Percentiles rank a stretch among this genome's conserved stretches.
Conservation (phyloP, 37 sponge, comb jelly and placozoan genomes). For the Mnemiopsis leidyi region DNA sequence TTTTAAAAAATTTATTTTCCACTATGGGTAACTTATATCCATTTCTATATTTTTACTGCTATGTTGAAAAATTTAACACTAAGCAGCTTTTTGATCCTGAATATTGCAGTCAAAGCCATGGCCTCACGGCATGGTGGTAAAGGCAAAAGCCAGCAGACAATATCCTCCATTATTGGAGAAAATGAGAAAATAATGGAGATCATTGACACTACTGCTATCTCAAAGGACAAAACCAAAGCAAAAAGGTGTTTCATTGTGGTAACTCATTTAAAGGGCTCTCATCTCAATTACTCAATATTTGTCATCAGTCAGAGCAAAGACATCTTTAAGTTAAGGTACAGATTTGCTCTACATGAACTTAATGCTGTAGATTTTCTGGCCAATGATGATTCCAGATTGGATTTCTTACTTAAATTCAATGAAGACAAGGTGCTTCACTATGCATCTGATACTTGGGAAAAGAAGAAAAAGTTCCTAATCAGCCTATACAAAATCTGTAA, state of each 20-base stretch:
- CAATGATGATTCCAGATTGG: slow-evolving; percentile 23
- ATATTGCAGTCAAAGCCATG: too few relatives aligned
- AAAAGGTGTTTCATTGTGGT: slow-evolving; percentile 34
- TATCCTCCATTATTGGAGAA: slow-evolving; percentile 56
- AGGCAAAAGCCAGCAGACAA: background rate
- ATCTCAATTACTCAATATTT: slow-evolving; percentile 22
- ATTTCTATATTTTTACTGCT: too few relatives aligned
- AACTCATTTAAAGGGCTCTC: slow-evolving; percentile 33
- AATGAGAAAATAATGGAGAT: slow-evolving; percentile 32
- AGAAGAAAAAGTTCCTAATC: slow-evolving; percentile 21
- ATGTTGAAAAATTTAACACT: too few relatives aligned
- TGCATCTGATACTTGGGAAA: background rate
- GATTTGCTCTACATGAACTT: background rate
- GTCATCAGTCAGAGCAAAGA: background rate
- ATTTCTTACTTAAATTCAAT: slow-evolving; percentile 21
- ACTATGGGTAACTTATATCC: too few relatives aligned
- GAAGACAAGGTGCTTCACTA: slow-evolving; percentile 48
- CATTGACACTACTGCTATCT: background rate
- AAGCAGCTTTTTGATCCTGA: too few relatives aligned
- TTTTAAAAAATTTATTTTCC: too few relatives aligned
- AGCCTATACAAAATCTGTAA: slow-evolving; percentile 13
- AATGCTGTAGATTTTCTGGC: slow-evolving; percentile 37
- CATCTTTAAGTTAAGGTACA: background rate
- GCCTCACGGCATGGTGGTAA: background rate
- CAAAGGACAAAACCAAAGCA: slow-evolving; percentile 33